A percentile compares a stretch with the other conserved stretches of the same genome.
Conservation (phyloP, 2,888 invertebrate species). For the Drosophila affinis region DNA sequence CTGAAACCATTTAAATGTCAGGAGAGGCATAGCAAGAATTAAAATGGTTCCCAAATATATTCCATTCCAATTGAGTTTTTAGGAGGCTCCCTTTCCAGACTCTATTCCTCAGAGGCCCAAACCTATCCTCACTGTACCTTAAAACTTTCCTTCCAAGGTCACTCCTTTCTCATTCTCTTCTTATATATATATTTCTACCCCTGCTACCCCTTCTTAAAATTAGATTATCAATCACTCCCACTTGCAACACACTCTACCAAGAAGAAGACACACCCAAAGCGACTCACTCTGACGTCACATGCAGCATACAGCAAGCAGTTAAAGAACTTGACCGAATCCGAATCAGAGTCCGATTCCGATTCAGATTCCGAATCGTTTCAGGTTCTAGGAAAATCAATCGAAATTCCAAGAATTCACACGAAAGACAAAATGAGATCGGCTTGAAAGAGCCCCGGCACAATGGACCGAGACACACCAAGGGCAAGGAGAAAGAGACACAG, state of each 20-base stretch:
- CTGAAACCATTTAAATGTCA: background rate
- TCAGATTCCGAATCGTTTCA: conserved; percentile 9
- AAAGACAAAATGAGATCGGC: conserved; percentile 70
- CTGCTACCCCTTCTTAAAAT: background rate
- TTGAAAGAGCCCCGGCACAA: conserved; percentile 25
- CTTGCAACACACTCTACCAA: background rate
- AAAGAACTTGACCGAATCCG: conserved; percentile 31
- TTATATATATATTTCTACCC: no score
- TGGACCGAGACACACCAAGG: background rate
- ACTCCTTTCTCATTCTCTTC: no score
- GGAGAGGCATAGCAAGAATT: background rate
- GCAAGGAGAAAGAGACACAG: background rate
- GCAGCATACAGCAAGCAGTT: conserved; percentile 5
- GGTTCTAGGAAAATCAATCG: conserved; percentile 82
- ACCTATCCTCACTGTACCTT: background rate
- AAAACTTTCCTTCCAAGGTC: background rate
- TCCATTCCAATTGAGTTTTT: background rate
- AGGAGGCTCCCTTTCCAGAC: background rate
- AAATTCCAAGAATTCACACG: conserved; percentile 82
- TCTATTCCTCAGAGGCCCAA: no score
- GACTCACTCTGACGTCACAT: conserved; percentile 58
- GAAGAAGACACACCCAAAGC: conserved; percentile 11
- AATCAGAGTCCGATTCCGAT: conserved; percentile 12
- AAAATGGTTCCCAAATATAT: background rate
- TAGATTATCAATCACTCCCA: background rate